Base-by-base conservation (phyloP, 2,797 vertebrate genomes). In the Neostethus bicornis region DNA sequence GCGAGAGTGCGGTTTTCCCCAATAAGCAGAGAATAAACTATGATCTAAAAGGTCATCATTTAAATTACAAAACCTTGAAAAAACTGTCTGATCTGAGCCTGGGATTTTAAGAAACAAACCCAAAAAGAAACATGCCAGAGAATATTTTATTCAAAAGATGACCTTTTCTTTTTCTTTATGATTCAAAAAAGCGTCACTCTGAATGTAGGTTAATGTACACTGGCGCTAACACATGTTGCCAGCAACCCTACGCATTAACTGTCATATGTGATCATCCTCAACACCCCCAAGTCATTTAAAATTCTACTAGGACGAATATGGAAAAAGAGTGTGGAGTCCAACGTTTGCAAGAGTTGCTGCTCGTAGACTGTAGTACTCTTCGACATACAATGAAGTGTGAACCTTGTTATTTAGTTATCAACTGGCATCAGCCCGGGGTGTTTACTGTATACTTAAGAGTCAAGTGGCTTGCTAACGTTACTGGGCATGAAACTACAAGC, bases 221-320 rank as follows among this genome's bases (percentile, higher is more conserved):
- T 87, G 83, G 81, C 77, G 55, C 80, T 83, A 85, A 85, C 87
- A 88, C 87, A 89, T 84, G 84, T 87, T 87, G 84, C 86, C 82
- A 85, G 80, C 77, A 81, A 83, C 79, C 80, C 80, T 81, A 84
- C 61, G 73, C 82, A 85, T 84, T 86, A 80, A 63, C 86, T 83
- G 87, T 87, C 88, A 87, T 76, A 80, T 81, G 73, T 25, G 45
- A 85, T 91, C 81, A 77, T 75, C 61, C 53, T 89, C 87, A 83
- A 73, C 75, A 69, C 81, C 84, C 80, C 88, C 83, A 69, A 82
- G 80, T 80, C 87, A 85, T 85, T 87, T 87, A 79, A 62, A 73
- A 85, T 85, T 84, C 82, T 72, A 50, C 72, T 11, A 67, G 77
- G 81, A 76, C 68, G 67, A 80, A 76, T 50, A 51, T 19, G 61